Evolutionary conservation across 2,888 invertebrate species (phyloP), one percentile per base, ranked within the genome.

Genomic region (Watsonalla cultraria): DNA sequence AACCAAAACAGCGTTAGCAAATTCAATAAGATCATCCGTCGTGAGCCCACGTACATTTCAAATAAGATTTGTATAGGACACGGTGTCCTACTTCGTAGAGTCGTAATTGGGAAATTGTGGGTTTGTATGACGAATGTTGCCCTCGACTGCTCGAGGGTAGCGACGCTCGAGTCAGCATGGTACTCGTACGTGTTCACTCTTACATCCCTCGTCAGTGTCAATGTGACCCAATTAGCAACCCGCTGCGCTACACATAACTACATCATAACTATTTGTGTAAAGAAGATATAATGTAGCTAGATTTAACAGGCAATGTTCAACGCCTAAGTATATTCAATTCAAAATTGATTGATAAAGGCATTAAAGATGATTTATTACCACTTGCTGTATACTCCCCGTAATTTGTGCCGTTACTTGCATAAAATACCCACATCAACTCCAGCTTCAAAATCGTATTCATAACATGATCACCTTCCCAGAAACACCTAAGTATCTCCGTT

Each of bases 171-270:
- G 62, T 54, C 9, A 14, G 59, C 11, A 37, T 11, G 11, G 42
- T 42, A 42, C 42, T 8, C 42, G 42, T 11, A 59, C 54, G 58
- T 56, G 57, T 62, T 55, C 58, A 51, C 58, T 56, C 57, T 61
- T 58, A 53, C 47, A 56, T 62, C 60, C 56, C 61, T 65, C 68
- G 63, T 69, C 62, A 65, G 60, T 66, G 64, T 57, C 70, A 66
- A 64, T 62, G 60, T 71, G 70, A 72, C 76, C 76, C 68, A 74
- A 76, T 76, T 74, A 70, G 51, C 62, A 51, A 52, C 55, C 59
- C 54, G 61, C 56, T 59, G 49, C 48, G 55, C 54, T 51, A 37
- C 14, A 48, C 13, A 34, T 6, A 47, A 34, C 35, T 15, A 2
- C 37, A 33, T 9, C 13, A n/a, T 7, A 47, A 47, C 47, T 48